Evolutionary conservation across 1,140 invertebrate genomes (phyloP), one percentile per base, ranked within the genome.

Genomic region (Drosophila takahashii): DNA sequence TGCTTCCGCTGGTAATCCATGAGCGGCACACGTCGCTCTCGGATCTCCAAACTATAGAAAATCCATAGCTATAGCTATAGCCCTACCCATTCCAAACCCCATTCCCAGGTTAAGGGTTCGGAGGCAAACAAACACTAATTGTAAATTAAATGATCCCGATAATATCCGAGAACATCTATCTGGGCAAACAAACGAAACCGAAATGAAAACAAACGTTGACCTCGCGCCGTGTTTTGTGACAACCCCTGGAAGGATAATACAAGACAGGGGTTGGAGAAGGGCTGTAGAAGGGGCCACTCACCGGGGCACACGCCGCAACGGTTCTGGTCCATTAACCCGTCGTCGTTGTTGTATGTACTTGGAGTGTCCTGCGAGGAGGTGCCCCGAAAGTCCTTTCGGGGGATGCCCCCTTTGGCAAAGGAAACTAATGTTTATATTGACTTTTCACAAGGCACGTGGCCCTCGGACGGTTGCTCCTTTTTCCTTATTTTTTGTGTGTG

Each of bases 281-380:
- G 29, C 9, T 29, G 4, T 29, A 7, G 27, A 29, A 32, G 67
- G 32, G 47, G 65, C 54, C 81, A 86, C 81, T 85, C 81, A 86
- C 78, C 56, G 75, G 64, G 65, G 78, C 85, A 89, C 77, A 89
- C 85, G 77, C 76, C 84, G 84, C 79, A 84, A 89, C 84, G 77
- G 87, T 90, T 90, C 87, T 87, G 87, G 87, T 90, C 87, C 87
- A 90, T 90, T 90, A 90, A 90, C 87, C 80, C 87, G 83, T 90
- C 79, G 85, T 75, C 77, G 77, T 78, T 8, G 37, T 39, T 16
- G 27, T 34, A 2, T 47, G 47, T 67, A 6, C 11, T 7, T 66
- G 22, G 32, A 56, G 37, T 52, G 45, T 57, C 62, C 61, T 57
- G 29, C 59, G 56, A 61, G 72, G 56, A 61, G 72, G 65, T 59